phyloP scores from a whole-genome alignment of 2,888 invertebrate genomes.

The Pseudococcus jackbeardsleyi region DNA sequence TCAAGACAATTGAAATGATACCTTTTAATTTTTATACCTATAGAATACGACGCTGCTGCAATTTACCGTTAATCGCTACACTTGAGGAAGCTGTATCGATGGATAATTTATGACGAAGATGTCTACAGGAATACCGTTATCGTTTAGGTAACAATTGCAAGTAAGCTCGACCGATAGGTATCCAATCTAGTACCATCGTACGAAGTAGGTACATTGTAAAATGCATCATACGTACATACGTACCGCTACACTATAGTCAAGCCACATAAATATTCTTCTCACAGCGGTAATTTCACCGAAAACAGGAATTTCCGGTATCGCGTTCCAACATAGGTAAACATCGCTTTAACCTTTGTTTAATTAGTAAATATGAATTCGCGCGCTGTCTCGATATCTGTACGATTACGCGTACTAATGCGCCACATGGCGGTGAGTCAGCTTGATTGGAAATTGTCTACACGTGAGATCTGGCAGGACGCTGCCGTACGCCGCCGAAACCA shows the following conservation, averaged over 20 bases:
- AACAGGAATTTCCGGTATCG: slow-evolving; percentile 55
- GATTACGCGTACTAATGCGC: slow-evolving; percentile 49
- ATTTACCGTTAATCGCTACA: slow-evolving; percentile 40
- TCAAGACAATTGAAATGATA: not conserved
- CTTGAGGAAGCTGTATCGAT: slow-evolving; percentile 18
- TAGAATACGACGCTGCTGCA: not conserved
- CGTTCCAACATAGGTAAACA: slow-evolving; percentile 42
- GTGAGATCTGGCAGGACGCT: not conserved
- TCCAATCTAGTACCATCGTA: not conserved
- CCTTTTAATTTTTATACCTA: not conserved
- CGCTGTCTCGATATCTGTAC: slow-evolving; percentile 3
- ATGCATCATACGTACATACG: slow-evolving; percentile 24
- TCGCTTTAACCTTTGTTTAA: slow-evolving; percentile 54
- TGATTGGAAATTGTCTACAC: slow-evolving; percentile 49
- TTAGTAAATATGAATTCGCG: slow-evolving; percentile 50
- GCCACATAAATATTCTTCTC: slow-evolving; percentile 29
- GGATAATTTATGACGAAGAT: slow-evolving; percentile 27
- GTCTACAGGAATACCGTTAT: slow-evolving; percentile 2
- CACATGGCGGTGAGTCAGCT: slow-evolving; percentile 44
- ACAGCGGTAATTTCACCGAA: slow-evolving; percentile 45
- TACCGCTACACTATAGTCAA: not conserved
- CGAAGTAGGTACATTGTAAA: slow-evolving; percentile 33
- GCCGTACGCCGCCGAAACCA: not conserved
- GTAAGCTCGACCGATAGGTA: not conserved
- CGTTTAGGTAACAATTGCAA: slow-evolving; percentile 16